These are phyloP conservation scores for Amphiprion ocellaris DNA, from an alignment of 2,113 vertebrate genomes.

Conservation along the genomic window DNA sequence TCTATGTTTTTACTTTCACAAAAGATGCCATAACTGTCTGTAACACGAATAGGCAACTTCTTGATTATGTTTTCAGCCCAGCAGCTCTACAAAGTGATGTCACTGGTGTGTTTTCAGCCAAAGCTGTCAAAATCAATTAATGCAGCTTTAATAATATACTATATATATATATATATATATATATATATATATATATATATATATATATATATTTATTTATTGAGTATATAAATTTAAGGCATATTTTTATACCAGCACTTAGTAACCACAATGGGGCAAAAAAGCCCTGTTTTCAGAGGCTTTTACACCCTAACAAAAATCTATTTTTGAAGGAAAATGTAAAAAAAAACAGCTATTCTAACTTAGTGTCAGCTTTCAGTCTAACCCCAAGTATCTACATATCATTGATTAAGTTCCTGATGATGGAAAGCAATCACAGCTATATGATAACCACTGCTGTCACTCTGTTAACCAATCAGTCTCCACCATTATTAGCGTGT, in stretches of 20 bases:
- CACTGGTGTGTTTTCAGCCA: not conserved
- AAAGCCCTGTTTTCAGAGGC: too few relatives aligned
- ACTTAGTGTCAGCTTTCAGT: conserved; percentile 1
- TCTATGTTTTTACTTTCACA: too few relatives aligned
- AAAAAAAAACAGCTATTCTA: not conserved
- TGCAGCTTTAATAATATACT: not conserved
- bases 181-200: too few relatives aligned
- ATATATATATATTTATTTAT: too few relatives aligned
- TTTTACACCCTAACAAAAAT: not conserved
- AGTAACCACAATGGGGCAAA: too few relatives aligned
- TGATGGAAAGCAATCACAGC: not conserved
- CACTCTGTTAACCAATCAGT: not conserved
- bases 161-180: too few relatives aligned
- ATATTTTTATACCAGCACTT: not conserved
- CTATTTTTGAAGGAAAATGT: not conserved
- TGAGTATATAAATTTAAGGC: conserved; percentile 7
- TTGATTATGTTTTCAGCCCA: not conserved
- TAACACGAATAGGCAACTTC: not conserved
- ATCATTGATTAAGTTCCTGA: not conserved
- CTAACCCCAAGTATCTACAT: conserved; percentile 8
- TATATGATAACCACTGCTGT: not conserved
- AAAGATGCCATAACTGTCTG: too few relatives aligned
- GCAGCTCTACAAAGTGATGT: not conserved
- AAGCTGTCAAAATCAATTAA: not conserved
- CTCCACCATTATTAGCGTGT: not conserved